phyloP scores from a whole-genome alignment of 92 coral and sea anemone species.

The Zoanthus gigantus region DNA sequence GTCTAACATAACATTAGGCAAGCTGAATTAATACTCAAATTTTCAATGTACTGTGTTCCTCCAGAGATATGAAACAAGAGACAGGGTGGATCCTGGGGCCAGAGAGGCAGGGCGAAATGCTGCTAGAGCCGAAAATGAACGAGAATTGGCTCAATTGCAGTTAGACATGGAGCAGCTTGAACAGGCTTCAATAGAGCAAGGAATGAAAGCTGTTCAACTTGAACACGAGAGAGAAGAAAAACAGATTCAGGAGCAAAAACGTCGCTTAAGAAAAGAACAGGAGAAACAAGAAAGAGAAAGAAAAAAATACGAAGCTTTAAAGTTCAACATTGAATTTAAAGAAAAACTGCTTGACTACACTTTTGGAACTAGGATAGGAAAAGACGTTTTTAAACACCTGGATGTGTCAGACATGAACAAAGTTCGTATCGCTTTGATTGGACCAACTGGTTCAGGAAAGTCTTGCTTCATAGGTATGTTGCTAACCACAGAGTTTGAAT shows the following conservation, averaged over 20 bases:
- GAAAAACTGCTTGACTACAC: constrained; percentile 57
- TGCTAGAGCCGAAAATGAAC: constrained; percentile 67
- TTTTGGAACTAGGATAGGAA: constrained; percentile 60
- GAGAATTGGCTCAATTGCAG: constrained; percentile 48
- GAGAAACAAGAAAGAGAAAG: constrained; percentile 57
- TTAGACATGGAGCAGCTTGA: constrained; percentile 27
- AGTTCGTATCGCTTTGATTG: constrained; percentile 76
- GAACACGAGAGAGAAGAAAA: constrained; percentile 34
- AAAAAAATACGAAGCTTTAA: neutral
- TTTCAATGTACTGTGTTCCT: neutral
- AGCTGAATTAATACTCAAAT: neutral
- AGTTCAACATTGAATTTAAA: constrained; percentile 44
- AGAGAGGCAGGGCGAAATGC: constrained; percentile 46
- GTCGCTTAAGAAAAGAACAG: constrained; percentile 21
- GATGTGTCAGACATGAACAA: constrained; percentile 67
- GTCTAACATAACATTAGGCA: neutral
- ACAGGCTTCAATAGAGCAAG: neutral
- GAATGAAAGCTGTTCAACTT: constrained; percentile 12
- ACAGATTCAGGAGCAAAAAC: constrained; percentile 36
- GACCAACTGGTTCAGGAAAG: constrained; percentile 90
- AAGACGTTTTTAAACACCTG: constrained; percentile 56
- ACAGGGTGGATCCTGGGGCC: constrained; percentile 68
- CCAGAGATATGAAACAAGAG: constrained; percentile 65
- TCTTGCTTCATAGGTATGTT: constrained; percentile 77
- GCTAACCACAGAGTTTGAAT: neutral